Evolutionary conservation across 2,888 invertebrate species (phyloP).

Genomic region (Junonia oenone): DNA sequence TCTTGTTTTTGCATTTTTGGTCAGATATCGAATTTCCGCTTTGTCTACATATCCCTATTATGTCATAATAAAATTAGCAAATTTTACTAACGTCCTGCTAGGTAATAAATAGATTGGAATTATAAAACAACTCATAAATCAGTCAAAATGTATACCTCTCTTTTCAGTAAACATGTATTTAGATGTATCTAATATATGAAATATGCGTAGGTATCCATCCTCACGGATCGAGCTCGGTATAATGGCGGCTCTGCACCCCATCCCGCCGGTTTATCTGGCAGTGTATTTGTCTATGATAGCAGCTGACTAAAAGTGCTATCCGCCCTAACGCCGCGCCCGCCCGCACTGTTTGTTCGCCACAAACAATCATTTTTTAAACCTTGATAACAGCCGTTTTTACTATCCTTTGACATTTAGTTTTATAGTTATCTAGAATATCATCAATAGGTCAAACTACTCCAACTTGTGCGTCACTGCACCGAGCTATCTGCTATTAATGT

Average conservation of each 20-base stretch:
- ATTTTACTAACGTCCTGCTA: too few species aligned
- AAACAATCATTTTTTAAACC: constrained; percentile 48
- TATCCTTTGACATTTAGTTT: constrained; percentile 31
- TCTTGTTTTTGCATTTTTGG: too few species aligned
- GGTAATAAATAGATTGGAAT: too few species aligned
- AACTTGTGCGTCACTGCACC: neutral
- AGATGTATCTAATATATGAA: too few species aligned
- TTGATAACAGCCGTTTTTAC: constrained; percentile 34
- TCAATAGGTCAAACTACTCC: neutral
- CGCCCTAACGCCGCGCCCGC: constrained; percentile 62
- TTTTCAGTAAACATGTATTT: too few species aligned
- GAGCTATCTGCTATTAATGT: neutral
- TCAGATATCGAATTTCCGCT: too few species aligned
- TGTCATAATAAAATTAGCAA: too few species aligned
- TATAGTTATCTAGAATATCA: constrained; percentile 16
- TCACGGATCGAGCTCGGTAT: neutral
- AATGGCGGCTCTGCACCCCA: constrained; percentile 22
- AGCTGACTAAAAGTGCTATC: constrained; percentile 50
- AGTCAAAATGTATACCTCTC: too few species aligned
- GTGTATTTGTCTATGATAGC: constrained; percentile 66
- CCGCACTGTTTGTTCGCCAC: constrained; percentile 55
- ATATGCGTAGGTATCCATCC: neutral
- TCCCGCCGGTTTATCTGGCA: constrained; percentile 37
- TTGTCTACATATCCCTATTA: too few species aligned
- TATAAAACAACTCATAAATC: too few species aligned